Base-by-base conservation (phyloP, 2,888 invertebrate genomes). In the Drosophila mulleri region DNA sequence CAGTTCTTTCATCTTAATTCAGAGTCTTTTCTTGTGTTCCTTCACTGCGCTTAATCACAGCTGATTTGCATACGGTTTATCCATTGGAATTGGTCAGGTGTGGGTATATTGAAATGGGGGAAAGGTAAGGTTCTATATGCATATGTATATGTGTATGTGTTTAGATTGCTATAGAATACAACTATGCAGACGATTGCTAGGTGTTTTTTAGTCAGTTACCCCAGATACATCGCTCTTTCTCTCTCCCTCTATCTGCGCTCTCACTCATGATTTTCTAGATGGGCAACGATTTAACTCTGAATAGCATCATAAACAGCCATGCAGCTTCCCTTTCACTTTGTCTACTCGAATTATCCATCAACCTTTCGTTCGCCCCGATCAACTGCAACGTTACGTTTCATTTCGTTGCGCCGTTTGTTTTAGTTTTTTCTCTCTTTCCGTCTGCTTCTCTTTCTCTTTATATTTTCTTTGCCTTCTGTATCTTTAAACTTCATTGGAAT, bases 241-340 rank as follows among this genome's bases (percentile, higher is more conserved):
- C 35, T 23, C 44, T 14, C 20, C 42, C 48, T 20, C 20, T 8
- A 18, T 11, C 20, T 42, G 26, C 58, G 61, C 58, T 70, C 66
- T 71, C 67, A 58, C 67, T 75, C 72, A 45, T 70, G 16, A 50
- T 32, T 44, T 29, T 64, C 48, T 61, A 67, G 72, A 74, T 57
- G 57, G 44, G 37, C 62, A 23, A 18, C 62, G 72, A 65, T 63
- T 66, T 70, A 48, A 3, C 66, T 68, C 53, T 41, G 58, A 54
- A 18, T 45, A 69, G 37, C 20, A 11, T 64, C 37, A 44, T 64
- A 37, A 12, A 47, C 32, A 20, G 45, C 16, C 18, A 12, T 23
- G 23, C 29, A 47, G 52, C 52, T 50, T 50, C 50, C 62, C 79
- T 75, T 72, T 75, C 78, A 68, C 80, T 72, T 59, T 67, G 53